Evolutionary conservation across 2,113 vertebrate genomes (phyloP).

Genomic region (Eretmochelys imbricata): DNA sequence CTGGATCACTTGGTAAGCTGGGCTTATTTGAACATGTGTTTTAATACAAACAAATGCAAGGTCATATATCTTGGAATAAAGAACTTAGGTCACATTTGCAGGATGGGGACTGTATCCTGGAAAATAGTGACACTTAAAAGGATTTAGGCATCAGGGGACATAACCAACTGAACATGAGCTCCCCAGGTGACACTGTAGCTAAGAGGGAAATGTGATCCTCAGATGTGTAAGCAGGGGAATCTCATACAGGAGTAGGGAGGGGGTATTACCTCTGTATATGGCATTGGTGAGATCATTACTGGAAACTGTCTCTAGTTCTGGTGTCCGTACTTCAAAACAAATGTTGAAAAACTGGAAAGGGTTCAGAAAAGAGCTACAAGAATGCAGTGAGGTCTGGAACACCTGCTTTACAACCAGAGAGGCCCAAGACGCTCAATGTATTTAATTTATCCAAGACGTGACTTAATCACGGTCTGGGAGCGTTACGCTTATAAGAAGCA

Average conservation of each 20-base stretch:
- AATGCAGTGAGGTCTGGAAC: background rate
- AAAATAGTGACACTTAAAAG: background rate
- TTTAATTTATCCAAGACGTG: background rate
- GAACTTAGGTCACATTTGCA: background rate
- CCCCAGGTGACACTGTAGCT: background rate
- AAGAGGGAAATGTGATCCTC: background rate
- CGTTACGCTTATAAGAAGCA: too few relatives aligned
- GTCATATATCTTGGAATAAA: background rate
- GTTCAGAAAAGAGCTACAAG: background rate
- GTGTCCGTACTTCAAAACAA: background rate
- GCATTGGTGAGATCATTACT: background rate
- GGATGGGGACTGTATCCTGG: background rate
- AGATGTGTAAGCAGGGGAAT: background rate
- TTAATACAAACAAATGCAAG: background rate
- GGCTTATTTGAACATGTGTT: background rate
- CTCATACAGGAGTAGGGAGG: background rate
- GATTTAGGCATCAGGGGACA: background rate
- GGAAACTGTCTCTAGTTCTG: background rate
- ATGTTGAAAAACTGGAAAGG: background rate
- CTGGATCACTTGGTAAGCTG: background rate
- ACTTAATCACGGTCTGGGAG: background rate
- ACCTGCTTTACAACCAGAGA: background rate
- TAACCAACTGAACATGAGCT: background rate
- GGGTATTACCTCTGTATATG: background rate
- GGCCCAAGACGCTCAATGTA: background rate